Conservation (phyloP, 2,797 vertebrate species). For the Rhinogobio ventralis region DNA sequence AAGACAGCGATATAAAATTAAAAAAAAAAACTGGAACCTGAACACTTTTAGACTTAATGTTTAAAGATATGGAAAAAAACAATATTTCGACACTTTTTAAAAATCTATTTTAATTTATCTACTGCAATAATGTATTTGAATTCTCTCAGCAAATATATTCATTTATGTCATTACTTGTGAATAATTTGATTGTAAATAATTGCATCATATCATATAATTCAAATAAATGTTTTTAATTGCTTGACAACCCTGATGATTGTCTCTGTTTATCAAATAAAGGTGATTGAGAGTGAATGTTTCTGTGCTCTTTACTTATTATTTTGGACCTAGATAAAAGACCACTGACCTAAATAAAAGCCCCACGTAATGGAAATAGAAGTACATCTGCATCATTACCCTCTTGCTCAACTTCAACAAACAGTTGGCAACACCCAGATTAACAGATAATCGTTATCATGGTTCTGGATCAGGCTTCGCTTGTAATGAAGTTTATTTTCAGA, state of each 20-base stretch:
- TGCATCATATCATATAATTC: not conserved
- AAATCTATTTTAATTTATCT: not conserved
- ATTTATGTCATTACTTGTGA: not conserved
- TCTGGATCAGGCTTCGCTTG: not conserved
- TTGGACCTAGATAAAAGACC: constrained; percentile 21
- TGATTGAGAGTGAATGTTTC: not conserved
- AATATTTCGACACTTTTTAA: not conserved
- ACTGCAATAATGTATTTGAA: not conserved
- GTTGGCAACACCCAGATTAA: not conserved
- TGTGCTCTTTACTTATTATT: not conserved
- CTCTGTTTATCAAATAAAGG: not conserved
- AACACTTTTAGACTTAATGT: too few relatives aligned
- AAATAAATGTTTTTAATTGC: not conserved
- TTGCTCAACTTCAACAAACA: constrained; percentile 30
- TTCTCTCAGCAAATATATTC: not conserved
- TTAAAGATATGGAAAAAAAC: not conserved
- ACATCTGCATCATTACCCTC: not conserved
- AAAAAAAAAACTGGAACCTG: too few relatives aligned
- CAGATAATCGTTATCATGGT: not conserved
- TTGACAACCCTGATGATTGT: not conserved
- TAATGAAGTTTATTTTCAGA: not conserved
- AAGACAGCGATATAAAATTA: too few relatives aligned
- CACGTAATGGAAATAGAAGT: not conserved
- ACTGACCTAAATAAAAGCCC: not conserved
- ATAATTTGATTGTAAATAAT: not conserved